Conservation (phyloP, 2,113 vertebrate species). For the Hucho hucho region DNA sequence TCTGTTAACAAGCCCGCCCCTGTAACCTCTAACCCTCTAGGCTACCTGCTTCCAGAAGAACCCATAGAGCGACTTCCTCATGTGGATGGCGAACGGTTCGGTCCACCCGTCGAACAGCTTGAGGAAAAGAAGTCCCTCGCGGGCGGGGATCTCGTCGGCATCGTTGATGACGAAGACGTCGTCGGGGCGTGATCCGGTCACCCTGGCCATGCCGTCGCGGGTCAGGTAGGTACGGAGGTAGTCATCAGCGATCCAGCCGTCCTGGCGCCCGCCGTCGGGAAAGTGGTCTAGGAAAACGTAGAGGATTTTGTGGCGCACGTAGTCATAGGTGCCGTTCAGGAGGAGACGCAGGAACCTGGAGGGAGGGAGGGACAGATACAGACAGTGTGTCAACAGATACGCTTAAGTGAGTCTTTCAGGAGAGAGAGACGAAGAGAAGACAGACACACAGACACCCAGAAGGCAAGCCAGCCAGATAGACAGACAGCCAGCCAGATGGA, state of each 20-base stretch:
- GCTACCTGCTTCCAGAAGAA: conserved; percentile 95
- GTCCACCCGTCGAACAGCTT: conserved; percentile 98
- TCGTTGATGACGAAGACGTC: conserved; percentile 97
- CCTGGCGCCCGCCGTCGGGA: conserved; percentile 89
- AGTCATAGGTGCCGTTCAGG: conserved; percentile 90
- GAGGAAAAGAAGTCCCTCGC: conserved; percentile 92
- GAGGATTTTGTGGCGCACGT: conserved; percentile 91
- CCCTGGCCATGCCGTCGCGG: conserved; percentile 81
- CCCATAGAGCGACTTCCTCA: conserved; percentile 98
- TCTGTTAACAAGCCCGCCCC: too few species aligned
- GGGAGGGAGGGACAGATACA: background rate
- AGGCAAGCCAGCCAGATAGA: too few species aligned
- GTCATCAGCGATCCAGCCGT: conserved; percentile 97
- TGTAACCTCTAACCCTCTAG: too few species aligned
- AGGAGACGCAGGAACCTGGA: conserved; percentile 84
- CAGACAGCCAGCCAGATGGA: too few species aligned
- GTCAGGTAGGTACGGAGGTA: conserved; percentile 95
- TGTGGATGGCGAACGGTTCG: conserved; percentile 95
- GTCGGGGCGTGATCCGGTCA: conserved; percentile 78
- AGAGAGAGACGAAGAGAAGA: background rate
- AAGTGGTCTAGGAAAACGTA: conserved; percentile 98
- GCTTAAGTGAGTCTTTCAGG: background rate
- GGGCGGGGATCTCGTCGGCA: conserved; percentile 93
- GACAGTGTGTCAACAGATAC: background rate
- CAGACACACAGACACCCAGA: background rate